A percentile compares a stretch with the other conserved stretches of the same genome.
Conservation (phyloP, 2,888 invertebrate genomes). For the Nematopogon swammerdamellus region DNA sequence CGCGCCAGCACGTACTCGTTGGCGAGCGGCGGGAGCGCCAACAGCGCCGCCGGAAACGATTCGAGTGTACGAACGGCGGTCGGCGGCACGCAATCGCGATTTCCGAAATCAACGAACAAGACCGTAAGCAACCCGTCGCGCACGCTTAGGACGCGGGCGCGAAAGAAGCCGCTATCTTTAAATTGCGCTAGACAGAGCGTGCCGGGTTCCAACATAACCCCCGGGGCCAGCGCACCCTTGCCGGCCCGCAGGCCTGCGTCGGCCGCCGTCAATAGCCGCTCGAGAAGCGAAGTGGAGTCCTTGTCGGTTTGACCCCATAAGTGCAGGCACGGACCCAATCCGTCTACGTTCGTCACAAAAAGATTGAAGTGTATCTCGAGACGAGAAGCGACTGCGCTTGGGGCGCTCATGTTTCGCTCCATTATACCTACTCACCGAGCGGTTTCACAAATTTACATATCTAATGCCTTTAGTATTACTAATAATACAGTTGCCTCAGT, state of each 20-base stretch:
- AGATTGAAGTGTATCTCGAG: slow-evolving; percentile 31
- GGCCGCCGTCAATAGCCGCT: slow-evolving; percentile 41
- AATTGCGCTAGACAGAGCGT: slow-evolving; percentile 64
- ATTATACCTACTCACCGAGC: too few relatives aligned
- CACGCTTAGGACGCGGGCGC: slow-evolving; percentile 58
- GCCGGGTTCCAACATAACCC: slow-evolving; percentile 45
- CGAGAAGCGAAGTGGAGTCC: slow-evolving; percentile 51
- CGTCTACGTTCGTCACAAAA: slow-evolving; percentile 69
- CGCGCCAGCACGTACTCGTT: slow-evolving; percentile 58
- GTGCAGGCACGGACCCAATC: slow-evolving; percentile 65
- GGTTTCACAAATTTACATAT: too few relatives aligned
- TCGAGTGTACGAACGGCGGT: slow-evolving; percentile 58
- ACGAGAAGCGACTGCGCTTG: neutral
- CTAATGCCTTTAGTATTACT: too few relatives aligned
- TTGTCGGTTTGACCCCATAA: slow-evolving; percentile 70
- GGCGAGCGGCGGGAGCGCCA: slow-evolving; percentile 55
- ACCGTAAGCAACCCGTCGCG: slow-evolving; percentile 57
- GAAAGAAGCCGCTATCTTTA: slow-evolving; percentile 62
- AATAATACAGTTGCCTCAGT: too few relatives aligned
- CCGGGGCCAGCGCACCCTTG: slow-evolving; percentile 39
- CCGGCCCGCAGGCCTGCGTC: slow-evolving; percentile 28
- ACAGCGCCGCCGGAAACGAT: slow-evolving; percentile 43
- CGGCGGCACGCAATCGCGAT: slow-evolving; percentile 57
- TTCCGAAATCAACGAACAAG: slow-evolving; percentile 68
- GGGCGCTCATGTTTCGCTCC: too few relatives aligned